These are phyloP conservation scores for Phalacrocorax pelagicus DNA, from an alignment of 2,113 vertebrate species.

Conservation along the genomic window DNA sequence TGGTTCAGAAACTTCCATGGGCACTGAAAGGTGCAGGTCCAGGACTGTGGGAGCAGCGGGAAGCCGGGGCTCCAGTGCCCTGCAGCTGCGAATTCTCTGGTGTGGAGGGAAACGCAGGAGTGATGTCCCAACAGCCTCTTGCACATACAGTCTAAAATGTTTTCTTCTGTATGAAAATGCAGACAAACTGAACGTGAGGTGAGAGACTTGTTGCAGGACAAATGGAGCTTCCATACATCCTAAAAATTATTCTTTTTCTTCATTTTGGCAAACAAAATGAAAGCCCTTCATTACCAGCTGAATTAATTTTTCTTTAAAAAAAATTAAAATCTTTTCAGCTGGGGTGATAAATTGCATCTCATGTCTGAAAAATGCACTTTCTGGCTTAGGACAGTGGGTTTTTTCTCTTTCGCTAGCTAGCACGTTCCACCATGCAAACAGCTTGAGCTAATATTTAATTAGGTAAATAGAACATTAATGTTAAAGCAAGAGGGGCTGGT, in stretches of 20 bases:
- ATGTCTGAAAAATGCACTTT: not conserved
- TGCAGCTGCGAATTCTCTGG: not conserved
- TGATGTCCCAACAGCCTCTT: not conserved
- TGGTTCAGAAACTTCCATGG: not conserved
- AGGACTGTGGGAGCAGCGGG: not conserved
- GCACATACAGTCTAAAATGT: fast-evolving
- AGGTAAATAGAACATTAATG: not conserved
- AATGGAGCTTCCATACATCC: not conserved
- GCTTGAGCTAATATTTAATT: not conserved
- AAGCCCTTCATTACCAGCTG: not conserved
- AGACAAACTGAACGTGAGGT: not conserved
- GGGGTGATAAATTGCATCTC: not conserved
- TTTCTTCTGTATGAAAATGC: not conserved
- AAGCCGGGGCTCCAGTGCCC: not conserved
- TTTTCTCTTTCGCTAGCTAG: not conserved
- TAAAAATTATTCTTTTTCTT: not conserved
- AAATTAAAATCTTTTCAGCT: not conserved
- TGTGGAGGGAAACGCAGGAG: not conserved
- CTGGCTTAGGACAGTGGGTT: not conserved
- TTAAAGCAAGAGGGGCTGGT: not conserved
- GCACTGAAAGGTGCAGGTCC: not conserved
- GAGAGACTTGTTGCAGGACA: not conserved
- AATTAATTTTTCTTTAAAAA: not conserved
- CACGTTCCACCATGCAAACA: not conserved
- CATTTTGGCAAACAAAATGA: not conserved